Base-by-base conservation (phyloP, 2,113 vertebrate species). In the Cichladusa arquata region DNA sequence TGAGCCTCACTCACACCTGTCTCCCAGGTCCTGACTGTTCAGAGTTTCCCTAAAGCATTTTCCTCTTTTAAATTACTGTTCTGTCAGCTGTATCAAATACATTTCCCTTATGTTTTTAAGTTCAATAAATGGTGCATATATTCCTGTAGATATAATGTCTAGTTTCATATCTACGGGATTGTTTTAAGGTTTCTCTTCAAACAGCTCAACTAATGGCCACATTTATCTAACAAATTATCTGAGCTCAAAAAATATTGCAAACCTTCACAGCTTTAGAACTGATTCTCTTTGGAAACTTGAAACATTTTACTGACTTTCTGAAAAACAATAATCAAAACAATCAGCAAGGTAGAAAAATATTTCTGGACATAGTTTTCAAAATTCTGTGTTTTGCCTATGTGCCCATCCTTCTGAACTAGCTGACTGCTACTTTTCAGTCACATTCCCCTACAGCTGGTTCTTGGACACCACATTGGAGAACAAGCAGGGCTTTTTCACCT, bases 261-360 rank as follows among this genome's bases (percentile, higher is more conserved):
- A 48, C 8, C 8, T 82, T 85, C 53, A n/a, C 34, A 56, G 29
- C 8, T 48, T 90, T 20, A 3, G 23, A 66, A 74, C 19, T 26
- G 23, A 54, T 78, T 85, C 74, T 62, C 33, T 88, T 42, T 72
- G 60, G 31, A 92, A 91, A 91, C 23, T n/a, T 61, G 40, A 57
- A 92, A 56, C 13, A 50, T 14, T 73, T 62, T 31, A 40, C 29
- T 72, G 54, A 22, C 25, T 88, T 77, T 67, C 29, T 73, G 71
- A 36, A 86, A 92, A 82, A 14, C 11, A n/a, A 2, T 50, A 42
- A 62, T 56, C 81, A 78, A 66, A 78, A 38, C 45, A 28, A 66
- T 34, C 33, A 78, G 31, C 38, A 33, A 9, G 2, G 12, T 7
- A 64, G 48, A 70, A 92, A 86, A 85, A 47, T 61, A 81, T 36